Evolutionary conservation across 2,888 invertebrate species (phyloP).

Genomic region (Trileptium ribeirensis): DNA sequence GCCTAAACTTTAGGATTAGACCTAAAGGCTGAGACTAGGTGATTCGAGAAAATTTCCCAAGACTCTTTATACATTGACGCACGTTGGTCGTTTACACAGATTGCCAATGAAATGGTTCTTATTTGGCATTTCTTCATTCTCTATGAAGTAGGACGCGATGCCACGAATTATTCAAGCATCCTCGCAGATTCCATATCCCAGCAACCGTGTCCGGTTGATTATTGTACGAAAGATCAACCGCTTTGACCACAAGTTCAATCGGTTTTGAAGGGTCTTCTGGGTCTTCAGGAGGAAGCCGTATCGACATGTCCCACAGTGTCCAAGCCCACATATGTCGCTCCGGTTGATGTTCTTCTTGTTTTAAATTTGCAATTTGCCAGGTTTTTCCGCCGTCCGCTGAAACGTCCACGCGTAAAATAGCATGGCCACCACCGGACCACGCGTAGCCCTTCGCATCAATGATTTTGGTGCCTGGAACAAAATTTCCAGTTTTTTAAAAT

Average conservation of each 20-base stretch:
- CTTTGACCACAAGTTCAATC: conserved; percentile 71
- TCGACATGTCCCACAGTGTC: conserved; percentile 76
- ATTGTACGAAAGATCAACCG: conserved; percentile 71
- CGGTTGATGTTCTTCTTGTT: too few species aligned
- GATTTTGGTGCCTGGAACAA: conserved; percentile 39
- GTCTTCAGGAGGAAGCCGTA: too few species aligned
- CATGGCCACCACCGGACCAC: conserved; percentile 82
- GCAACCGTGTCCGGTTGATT: conserved; percentile 84
- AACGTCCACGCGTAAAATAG: conserved; percentile 80
- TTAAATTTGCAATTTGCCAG: conserved; percentile 61
- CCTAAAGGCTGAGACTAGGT: too few species aligned
- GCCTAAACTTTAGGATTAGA: too few species aligned
- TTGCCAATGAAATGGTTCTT: too few species aligned
- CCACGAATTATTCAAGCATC: conserved; percentile 88
- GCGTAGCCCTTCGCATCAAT: conserved; percentile 56
- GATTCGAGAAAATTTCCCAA: too few species aligned
- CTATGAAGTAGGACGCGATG: conserved; percentile 62
- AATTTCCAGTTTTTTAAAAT: too few species aligned
- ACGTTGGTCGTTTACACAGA: too few species aligned
- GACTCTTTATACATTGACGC: too few species aligned
- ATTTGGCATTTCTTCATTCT: too few species aligned
- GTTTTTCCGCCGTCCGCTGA: conserved; percentile 71
- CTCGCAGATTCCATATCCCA: conserved; percentile 92
- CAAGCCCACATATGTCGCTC: conserved; percentile 73
- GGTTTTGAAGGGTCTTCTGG: conserved; percentile 36